A percentile compares a stretch with the other conserved stretches of the same genome.
Evolutionary conservation across 2,113 vertebrate genomes (phyloP).

Genomic region (Actinemys pallida): DNA sequence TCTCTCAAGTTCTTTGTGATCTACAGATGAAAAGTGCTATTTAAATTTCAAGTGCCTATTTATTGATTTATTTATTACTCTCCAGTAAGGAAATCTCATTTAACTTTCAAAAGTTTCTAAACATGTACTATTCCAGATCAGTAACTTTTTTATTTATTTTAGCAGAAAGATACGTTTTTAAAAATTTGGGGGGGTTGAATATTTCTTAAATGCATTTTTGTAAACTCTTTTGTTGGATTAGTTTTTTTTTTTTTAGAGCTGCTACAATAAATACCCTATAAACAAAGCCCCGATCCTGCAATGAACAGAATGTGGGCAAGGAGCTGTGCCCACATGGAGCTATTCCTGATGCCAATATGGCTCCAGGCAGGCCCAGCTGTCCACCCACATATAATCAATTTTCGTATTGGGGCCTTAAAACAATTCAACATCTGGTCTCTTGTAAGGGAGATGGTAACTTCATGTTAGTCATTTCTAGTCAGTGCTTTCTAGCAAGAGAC

Average conservation of each 20-base stretch:
- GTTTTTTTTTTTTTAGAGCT: not conserved
- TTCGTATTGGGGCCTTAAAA: not conserved
- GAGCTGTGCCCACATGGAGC: not conserved
- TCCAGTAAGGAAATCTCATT: not conserved
- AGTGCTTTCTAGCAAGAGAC: not conserved
- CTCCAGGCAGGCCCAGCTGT: not conserved
- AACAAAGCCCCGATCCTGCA: not conserved
- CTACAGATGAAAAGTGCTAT: not conserved
- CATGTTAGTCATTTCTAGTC: not conserved
- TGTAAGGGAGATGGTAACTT: not conserved
- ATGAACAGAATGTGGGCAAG: not conserved
- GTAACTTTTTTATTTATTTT: not conserved
- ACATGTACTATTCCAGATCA: not conserved
- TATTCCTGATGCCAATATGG: not conserved
- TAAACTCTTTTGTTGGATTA: not conserved
- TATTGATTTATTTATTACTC: not conserved
- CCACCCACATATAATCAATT: not conserved
- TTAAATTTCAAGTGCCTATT: not conserved
- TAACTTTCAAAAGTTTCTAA: accelerated
- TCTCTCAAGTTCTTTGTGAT: not conserved
- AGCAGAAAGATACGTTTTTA: not conserved
- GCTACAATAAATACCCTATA: not conserved
- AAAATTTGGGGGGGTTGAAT: not conserved
- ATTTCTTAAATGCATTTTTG: not conserved
- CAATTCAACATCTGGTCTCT: not conserved